Evolutionary conservation across 2,797 vertebrate species (phyloP).

Genomic region (Momotus momota): DNA sequence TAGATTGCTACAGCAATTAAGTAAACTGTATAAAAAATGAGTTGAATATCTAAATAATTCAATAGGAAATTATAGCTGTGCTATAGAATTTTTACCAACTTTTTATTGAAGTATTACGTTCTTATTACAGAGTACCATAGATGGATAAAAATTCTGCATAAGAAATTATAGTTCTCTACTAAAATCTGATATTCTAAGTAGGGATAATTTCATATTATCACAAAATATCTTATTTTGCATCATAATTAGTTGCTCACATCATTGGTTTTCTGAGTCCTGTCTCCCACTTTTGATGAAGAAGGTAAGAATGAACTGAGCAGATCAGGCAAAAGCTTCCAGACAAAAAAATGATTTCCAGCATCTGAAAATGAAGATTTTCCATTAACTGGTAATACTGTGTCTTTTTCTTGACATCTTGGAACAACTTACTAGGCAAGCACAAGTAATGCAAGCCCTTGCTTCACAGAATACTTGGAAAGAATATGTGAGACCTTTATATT

Average conservation of each 20-base stretch:
- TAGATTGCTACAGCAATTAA: slow-evolving; percentile 38
- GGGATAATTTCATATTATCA: neutral
- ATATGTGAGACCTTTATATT: neutral
- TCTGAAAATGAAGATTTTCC: neutral
- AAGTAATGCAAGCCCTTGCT: neutral
- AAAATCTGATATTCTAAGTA: slow-evolving; percentile 3
- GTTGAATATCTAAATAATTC: slow-evolving; percentile 55
- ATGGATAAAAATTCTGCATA: slow-evolving; percentile 11
- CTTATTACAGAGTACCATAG: neutral
- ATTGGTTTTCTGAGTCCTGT: neutral
- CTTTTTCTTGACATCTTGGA: neutral
- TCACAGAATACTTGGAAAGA: neutral
- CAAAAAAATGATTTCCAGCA: neutral
- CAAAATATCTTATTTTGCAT: neutral
- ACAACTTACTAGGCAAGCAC: neutral
- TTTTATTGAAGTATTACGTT: slow-evolving; percentile 42
- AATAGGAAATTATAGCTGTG: slow-evolving; percentile 38
- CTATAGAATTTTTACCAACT: slow-evolving; percentile 53
- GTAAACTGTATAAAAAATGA: slow-evolving; percentile 19
- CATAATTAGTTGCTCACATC: slow-evolving; percentile 4
- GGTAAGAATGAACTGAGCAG: neutral
- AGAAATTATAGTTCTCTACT: neutral
- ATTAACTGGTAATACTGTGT: neutral
- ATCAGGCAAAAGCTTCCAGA: neutral
- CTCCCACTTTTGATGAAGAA: neutral